Base-by-base conservation (phyloP, 2,888 invertebrate species). In the Strigamia maritima region DNA sequence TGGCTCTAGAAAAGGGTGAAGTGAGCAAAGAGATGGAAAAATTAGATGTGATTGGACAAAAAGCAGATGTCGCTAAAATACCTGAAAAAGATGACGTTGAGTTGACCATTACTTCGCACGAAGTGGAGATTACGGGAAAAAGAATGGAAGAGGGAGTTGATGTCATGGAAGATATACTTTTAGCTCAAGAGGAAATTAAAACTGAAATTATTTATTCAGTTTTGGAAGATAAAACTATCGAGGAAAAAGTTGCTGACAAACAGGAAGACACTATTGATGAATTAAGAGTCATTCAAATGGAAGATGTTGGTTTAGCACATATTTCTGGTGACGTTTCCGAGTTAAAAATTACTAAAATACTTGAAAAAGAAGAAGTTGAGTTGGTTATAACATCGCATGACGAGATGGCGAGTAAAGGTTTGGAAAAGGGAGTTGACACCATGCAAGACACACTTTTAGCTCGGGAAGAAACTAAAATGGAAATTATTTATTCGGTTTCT, bases 211-310 rank as follows among this genome's bases (percentile, higher is more conserved):
- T 54, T 60, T 54, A 76, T 26, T 38, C n/a, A 44, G 14, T 76
- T 6, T 6, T n/a, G 14, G 78, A 78, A 65, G 44, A n/a, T n/a
- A n/a, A 26, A 35, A 35, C 31, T 78, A n/a, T 24, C 8, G 28
- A 24, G 8, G 24, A 77, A 77, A 65, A 65, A 26, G 78, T 65
- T 78, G 54, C 54, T 1, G 65, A 60, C 60, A 31, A 35, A 35
- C 22, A 14, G 1, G 19, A 65, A 75, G 75, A 35, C 4, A n/a
- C 12, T n/a, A 28, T 35, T 75, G 22, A 19, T 24, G 75, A 35
- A 4, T 26, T 35, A 28, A n/a, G 3, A 28, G 14, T 12, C 10
- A 28, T 22, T 3, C 14, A 75, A 14, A 75, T 28, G 24, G 19
- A 70, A 70, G 31, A 31, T 31, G n/a, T 70, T 12, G 19, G 12